Base-by-base conservation (phyloP, 2,113 vertebrate genomes). In the Sceloporus undulatus region DNA sequence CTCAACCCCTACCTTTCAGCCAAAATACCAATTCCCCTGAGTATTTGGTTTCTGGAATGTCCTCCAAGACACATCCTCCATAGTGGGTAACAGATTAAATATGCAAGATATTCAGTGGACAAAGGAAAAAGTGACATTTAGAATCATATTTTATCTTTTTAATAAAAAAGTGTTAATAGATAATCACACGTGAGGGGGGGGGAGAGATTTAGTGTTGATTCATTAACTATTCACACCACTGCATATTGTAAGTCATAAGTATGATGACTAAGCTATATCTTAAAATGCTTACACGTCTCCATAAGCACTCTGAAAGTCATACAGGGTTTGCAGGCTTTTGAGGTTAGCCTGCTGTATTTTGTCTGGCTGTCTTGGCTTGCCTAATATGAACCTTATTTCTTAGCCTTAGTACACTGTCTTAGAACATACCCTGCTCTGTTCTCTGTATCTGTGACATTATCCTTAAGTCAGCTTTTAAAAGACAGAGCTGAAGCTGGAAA, bases 401-500 rank as follows among this genome's bases (percentile, higher is more conserved):
- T 56, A 62, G 79, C n/a, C 16, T 62, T 34, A 34, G 34, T 38
- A 40, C 70, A n/a, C 5, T 40, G 8, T 38, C 42, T 62, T 8
- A 81, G 23, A 62, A 38, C 6, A 38, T 34, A 81, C 19, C 40
- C n/a, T 10, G 65, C 4, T 65, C 18, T 81, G 59, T 29, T 65
- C 14, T 21, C 59, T 66, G 65, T n/a, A 21, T 66, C 14, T 56
- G 34, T 56, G 27, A 29, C 23, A 27, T 34, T 34, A 34, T 59
- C 14, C 27, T 59, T 25, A 14, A 80, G 34, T 8, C 56, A 59
- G 16, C 6, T 80, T 80, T 59, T 29, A 56, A 59, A 56, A 80
- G 27, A 80, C 52, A 80, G 78, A 80, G 21, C 27, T 66, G 34
- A 66, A 66, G n/a, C n/a, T 81, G 59, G n/a, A 65, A 81, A 81